Evolutionary conservation across 2,797 vertebrate genomes (phyloP), one percentile per base, ranked within the genome.

Genomic region (Pseudomugil tenellus): DNA sequence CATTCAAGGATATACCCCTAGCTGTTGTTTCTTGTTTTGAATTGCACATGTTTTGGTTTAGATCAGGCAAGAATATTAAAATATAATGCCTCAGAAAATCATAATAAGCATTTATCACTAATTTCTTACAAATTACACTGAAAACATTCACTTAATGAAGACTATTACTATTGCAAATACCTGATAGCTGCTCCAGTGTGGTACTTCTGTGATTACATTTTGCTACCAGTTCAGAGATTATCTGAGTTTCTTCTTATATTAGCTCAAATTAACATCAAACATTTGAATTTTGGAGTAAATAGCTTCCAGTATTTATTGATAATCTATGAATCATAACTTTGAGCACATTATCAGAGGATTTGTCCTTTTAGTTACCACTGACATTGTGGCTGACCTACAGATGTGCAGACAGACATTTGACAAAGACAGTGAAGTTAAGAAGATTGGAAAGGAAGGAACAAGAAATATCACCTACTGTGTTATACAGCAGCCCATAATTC

Each of bases 351-450:
- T 54, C 7, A 14, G 43, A 37, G 25, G 62, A 76, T 66, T 72
- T 68, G 61, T 64, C 60, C 43, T 13, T 69, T 70, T 53, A 54
- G 58, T 53, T 34, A 70, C 58, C 69, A 39, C 76, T 70, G 53
- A 87, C 65, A 46, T 66, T 32, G 9, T 61, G 28, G 57, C 53
- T 82, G 77, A 84, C 66, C 72, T 61, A 7, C 77, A 77, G 80
- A 72, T 80, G 73, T 80, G 77, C 64, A 41, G 46, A 59, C 23
- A 19, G 58, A 78, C 77, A 65, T 80, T 75, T 68, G 64, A 70
- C 32, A 61, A 79, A 84, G 77, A 85, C 58, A 62, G 37, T 52
- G 63, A 72, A 54, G 41, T 85, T 66, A 64, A 76, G 70, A 86
- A 84, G 69, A 81, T 65, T 53, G 71, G 48, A 73, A 79, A 80